These are phyloP conservation scores for Amphimedon queenslandica DNA, from an alignment of 37 sponge, comb jelly and placozoan genomes.

Conservation along the genomic window DNA sequence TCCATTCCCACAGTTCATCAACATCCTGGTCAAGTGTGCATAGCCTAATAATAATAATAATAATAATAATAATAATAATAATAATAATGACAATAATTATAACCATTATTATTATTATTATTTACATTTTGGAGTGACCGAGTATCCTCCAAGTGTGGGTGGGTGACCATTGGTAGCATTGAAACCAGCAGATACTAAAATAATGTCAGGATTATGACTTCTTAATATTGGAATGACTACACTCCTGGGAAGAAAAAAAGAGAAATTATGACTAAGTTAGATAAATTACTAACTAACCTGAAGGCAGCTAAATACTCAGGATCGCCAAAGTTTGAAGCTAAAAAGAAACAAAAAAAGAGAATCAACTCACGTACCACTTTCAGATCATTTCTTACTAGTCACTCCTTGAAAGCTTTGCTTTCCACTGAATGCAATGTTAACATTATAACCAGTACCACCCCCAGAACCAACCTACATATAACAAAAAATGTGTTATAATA, in stretches of 20 bases:
- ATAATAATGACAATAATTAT: neutral
- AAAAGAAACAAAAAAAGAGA: neutral
- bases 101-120: neutral
- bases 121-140: constrained; percentile 81
- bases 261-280: too few relatives aligned
- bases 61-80: neutral
- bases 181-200: constrained; percentile 91
- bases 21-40: constrained; percentile 74
- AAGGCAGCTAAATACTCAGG: constrained; percentile 91
- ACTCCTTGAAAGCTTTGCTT: constrained; percentile 27
- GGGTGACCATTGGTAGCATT: constrained; percentile 87
- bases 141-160: constrained; percentile 78
- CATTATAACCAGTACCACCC: constrained; percentile 82
- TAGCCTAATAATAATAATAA: constrained; percentile 72
- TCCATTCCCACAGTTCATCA: constrained; percentile 78
- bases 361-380: neutral
- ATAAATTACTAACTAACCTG: too few relatives aligned
- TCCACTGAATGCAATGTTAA: constrained; percentile 91
- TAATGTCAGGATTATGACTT: constrained; percentile 80
- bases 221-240: constrained; percentile 72
- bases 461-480: constrained; percentile 66
- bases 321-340: constrained; percentile 79
- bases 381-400: constrained; percentile 18
- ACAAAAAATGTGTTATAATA: too few relatives aligned
- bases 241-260: constrained; percentile 24